Evolutionary conservation across 2,113 vertebrate genomes (phyloP).

Genomic region (Perccottus glenii): DNA sequence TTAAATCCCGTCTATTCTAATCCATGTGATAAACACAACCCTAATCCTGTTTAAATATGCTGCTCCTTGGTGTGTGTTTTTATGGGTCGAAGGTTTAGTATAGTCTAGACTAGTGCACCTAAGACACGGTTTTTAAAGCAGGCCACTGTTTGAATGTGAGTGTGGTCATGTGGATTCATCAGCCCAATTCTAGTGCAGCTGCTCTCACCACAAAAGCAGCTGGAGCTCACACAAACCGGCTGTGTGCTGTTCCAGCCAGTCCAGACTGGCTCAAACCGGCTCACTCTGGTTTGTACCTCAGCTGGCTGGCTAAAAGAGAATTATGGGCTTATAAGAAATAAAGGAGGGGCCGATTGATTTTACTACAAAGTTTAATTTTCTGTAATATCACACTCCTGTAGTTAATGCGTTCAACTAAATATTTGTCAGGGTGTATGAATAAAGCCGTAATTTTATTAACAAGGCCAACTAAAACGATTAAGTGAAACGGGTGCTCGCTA

Average conservation of each 20-base stretch:
- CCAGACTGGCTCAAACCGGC: conserved; percentile 73
- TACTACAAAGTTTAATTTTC: conserved; percentile 32
- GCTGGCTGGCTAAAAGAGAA: conserved; percentile 47
- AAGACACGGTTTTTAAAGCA: background rate
- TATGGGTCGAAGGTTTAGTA: no score
- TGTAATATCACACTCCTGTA: conserved; percentile 31
- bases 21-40: background rate
- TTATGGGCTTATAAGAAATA: conserved; percentile 53
- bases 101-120: background rate
- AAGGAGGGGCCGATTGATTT: conserved; percentile 36
- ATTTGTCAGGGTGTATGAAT: conserved; percentile 27
- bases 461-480: conserved; percentile 38
- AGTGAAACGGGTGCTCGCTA: conserved; percentile 21
- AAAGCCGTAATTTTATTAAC: conserved; percentile 38
- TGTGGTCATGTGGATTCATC: conserved; percentile 2
- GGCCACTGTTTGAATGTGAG: background rate
- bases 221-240: conserved; percentile 76
- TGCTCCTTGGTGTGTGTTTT: background rate
- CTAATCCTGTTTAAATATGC: background rate
- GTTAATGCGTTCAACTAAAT: conserved; percentile 40
- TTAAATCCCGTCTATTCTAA: no score
- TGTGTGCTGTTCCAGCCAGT: conserved; percentile 72
- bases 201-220: conserved; percentile 43
- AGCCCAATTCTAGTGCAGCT: background rate
- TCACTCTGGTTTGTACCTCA: conserved; percentile 67